These are phyloP conservation scores for Uropetala carovei DNA, from an alignment of 2,888 invertebrate genomes.

Conservation along the genomic window DNA sequence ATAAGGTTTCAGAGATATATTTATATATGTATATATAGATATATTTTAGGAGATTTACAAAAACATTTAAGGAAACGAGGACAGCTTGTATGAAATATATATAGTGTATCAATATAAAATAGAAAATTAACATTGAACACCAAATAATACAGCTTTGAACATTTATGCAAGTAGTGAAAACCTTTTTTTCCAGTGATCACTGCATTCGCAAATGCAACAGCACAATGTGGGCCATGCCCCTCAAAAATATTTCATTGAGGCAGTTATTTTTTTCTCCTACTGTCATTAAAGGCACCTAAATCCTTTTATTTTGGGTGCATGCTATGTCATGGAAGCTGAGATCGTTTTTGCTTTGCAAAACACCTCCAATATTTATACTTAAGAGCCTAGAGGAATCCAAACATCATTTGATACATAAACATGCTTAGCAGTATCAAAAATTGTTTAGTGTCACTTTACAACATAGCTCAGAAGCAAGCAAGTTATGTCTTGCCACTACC, in stretches of 20 bases:
- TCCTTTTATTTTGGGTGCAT: slow-evolving; percentile 10
- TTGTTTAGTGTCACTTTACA: background rate
- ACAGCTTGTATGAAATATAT: slow-evolving; percentile 44
- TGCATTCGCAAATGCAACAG: background rate
- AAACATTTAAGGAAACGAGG: slow-evolving; percentile 35
- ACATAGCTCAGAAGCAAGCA: background rate
- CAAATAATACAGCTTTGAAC: slow-evolving; percentile 53
- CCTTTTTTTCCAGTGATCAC: background rate
- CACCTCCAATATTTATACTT: background rate
- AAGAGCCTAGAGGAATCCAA: background rate
- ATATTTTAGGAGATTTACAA: slow-evolving; percentile 42
- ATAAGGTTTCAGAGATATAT: background rate
- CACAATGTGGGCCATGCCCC: slow-evolving; percentile 10
- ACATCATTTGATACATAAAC: background rate
- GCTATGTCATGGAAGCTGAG: background rate
- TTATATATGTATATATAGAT: slow-evolving; percentile 30
- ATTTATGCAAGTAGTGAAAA: slow-evolving; percentile 21
- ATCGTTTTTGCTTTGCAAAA: background rate
- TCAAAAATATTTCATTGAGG: background rate
- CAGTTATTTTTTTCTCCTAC: background rate
- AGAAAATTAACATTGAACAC: slow-evolving; percentile 46
- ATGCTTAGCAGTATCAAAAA: background rate
- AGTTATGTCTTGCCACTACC: background rate
- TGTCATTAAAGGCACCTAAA: slow-evolving; percentile 46
- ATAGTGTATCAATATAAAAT: slow-evolving; percentile 34